Conservation (phyloP, 1,140 invertebrate genomes). For the Bathynomus jamesi region DNA sequence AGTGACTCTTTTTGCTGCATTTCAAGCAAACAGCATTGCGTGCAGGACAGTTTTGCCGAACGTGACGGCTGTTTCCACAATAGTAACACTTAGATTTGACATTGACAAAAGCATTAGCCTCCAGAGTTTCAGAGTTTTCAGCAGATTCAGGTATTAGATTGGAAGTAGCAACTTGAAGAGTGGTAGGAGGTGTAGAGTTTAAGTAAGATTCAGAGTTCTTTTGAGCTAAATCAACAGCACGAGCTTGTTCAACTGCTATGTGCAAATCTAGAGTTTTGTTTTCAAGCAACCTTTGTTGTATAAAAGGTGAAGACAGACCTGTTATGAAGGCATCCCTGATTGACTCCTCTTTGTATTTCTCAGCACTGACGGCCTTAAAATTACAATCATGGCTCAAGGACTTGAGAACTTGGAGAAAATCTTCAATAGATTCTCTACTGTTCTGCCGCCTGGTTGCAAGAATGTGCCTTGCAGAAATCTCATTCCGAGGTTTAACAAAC, state of each 20-base stretch:
- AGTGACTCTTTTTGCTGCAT: too few relatives aligned
- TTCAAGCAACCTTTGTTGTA: constrained; percentile 21
- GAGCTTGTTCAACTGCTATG: constrained; percentile 16
- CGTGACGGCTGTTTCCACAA: too few relatives aligned
- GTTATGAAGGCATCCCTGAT: constrained; percentile 24
- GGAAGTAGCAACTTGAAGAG: too few relatives aligned
- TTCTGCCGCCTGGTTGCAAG: background rate
- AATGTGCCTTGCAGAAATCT: background rate
- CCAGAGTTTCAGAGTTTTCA: too few relatives aligned
- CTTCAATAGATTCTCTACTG: too few relatives aligned
- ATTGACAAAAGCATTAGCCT: too few relatives aligned
- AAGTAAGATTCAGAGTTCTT: background rate
- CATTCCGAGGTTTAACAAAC: background rate
- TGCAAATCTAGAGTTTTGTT: constrained; percentile 21
- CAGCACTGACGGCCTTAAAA: constrained; percentile 18
- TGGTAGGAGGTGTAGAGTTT: too few relatives aligned
- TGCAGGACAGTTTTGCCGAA: too few relatives aligned
- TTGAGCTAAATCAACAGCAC: constrained; percentile 13
- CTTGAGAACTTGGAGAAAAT: too few relatives aligned
- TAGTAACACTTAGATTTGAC: too few relatives aligned
- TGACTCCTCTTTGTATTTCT: constrained; percentile 14
- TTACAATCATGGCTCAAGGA: constrained; percentile 27
- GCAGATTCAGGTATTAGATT: too few relatives aligned
- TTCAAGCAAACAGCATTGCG: too few relatives aligned
- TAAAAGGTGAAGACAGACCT: constrained; percentile 10